Conservation (phyloP, 92 coral and sea anemone species). For the Porites rus region DNA sequence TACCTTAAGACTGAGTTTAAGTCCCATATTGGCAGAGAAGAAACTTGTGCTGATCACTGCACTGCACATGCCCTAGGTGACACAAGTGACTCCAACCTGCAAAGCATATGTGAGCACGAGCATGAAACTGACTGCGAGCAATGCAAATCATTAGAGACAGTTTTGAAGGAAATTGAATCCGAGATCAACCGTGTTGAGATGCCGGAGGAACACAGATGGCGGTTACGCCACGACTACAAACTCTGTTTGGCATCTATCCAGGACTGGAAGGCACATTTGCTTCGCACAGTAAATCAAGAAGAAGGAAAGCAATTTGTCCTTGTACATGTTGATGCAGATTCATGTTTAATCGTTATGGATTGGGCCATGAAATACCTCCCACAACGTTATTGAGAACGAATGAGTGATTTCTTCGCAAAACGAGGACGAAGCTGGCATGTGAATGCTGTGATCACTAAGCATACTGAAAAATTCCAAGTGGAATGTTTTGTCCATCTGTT, state of each 20-base stretch:
- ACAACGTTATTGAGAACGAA: constrained; percentile 45
- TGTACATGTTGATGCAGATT: constrained; percentile 35
- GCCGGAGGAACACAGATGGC: constrained; percentile 16
- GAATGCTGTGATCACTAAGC: constrained; percentile 64
- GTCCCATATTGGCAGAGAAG: constrained; percentile 49
- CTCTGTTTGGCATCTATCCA: constrained; percentile 37
- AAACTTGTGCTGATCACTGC: constrained; percentile 65
- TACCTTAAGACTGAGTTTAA: constrained; percentile 68
- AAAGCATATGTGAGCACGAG: constrained; percentile 29
- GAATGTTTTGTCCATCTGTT: constrained; percentile 67
- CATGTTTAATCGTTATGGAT: constrained; percentile 52
- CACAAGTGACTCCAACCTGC: constrained; percentile 14
- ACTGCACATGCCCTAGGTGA: constrained; percentile 57
- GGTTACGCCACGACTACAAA: constrained; percentile 15
- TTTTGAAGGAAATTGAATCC: constrained; percentile 13
- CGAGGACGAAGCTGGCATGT: constrained; percentile 64
- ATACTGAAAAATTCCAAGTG: constrained; percentile 29
- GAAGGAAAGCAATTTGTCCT: constrained; percentile 58
- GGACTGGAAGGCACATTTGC: constrained; percentile 50
- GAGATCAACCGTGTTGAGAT: constrained; percentile 15
- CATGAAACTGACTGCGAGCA: constrained; percentile 26
- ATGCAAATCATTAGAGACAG: constrained; percentile 11
- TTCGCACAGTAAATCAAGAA: constrained; percentile 48
- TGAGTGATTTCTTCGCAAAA: constrained; percentile 63
- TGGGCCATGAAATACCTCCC: constrained; percentile 79